Percentiles rank a stretch among this genome's conserved stretches.
These are phyloP conservation scores for Bedellia somnulentella DNA, from an alignment of 2,888 invertebrate species.

Conservation along the genomic window DNA sequence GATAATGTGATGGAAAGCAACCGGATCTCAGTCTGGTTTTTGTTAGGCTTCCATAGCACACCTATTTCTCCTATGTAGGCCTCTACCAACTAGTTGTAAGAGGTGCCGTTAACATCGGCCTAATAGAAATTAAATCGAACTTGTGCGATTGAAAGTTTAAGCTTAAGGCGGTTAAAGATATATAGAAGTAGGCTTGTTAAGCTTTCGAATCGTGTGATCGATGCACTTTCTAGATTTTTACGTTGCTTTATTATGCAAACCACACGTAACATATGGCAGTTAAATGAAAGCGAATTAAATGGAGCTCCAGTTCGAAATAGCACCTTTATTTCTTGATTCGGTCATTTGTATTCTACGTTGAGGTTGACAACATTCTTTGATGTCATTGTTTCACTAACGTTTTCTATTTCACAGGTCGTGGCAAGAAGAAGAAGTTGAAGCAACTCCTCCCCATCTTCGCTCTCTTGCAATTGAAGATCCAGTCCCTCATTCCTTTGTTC, in stretches of 20 bases:
- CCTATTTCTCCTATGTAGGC: conserved; percentile 30
- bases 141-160: conserved; percentile 42
- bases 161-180: conserved; percentile 45
- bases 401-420: conserved; percentile 65
- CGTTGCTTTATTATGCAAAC: conserved; percentile 45
- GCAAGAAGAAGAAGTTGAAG: conserved; percentile 80
- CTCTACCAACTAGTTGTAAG: conserved; percentile 32
- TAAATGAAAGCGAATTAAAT: conserved; percentile 35
- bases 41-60: conserved; percentile 40
- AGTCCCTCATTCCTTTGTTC: conserved; percentile 75
- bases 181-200: conserved; percentile 38
- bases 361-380: background rate
- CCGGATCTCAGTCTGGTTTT: conserved; percentile 38
- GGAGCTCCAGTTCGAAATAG: conserved; percentile 7
- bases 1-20: conserved; percentile 48
- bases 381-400: background rate
- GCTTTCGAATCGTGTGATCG: conserved; percentile 44
- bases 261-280: conserved; percentile 46
- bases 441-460: conserved; percentile 74
- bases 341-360: background rate
- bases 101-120: conserved; percentile 31
- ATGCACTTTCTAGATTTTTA: conserved; percentile 52
- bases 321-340: conserved; percentile 1
- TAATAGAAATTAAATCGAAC: conserved; percentile 29
- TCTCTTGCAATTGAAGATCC: conserved; percentile 77